Percentiles rank a stretch among this genome's conserved stretches.
Conservation (phyloP, 2,888 invertebrate genomes). For the Xylota sylvarum region DNA sequence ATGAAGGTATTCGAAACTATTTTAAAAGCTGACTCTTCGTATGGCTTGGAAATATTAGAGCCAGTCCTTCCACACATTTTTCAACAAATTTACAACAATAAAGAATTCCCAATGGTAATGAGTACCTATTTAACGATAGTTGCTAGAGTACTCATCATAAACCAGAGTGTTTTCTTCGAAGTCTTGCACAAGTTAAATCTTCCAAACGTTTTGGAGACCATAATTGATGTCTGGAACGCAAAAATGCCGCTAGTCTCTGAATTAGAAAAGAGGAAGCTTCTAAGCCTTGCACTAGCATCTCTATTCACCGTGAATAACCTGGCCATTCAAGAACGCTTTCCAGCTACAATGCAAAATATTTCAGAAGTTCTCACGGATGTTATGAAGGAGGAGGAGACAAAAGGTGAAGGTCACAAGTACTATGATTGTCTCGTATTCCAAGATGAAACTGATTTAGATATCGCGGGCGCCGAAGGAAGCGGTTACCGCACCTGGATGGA, state of each 20-base stretch:
- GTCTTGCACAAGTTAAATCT: conserved; percentile 86
- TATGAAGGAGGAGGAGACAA: conserved; percentile 90
- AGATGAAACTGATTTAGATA: conserved; percentile 84
- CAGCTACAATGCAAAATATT: conserved; percentile 90
- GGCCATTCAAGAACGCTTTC: conserved; percentile 90
- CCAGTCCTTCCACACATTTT: conserved; percentile 88
- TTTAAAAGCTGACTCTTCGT: conserved; percentile 89
- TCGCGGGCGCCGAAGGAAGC: conserved; percentile 74
- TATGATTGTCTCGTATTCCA: conserved; percentile 85
- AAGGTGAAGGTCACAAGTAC: conserved; percentile 85
- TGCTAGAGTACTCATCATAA: conserved; percentile 91
- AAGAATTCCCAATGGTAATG: conserved; percentile 90
- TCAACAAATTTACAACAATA: conserved; percentile 88
- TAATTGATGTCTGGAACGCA: conserved; percentile 92
- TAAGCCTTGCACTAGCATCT: conserved; percentile 90
- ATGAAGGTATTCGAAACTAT: conserved; percentile 91
- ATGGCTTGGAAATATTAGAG: conserved; percentile 90
- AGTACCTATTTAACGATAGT: conserved; percentile 92
- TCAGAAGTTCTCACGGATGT: conserved; percentile 93
- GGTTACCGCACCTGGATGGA: conserved; percentile 82
- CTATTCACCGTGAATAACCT: conserved; percentile 89
- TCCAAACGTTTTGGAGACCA: conserved; percentile 88
- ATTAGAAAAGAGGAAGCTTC: conserved; percentile 92
- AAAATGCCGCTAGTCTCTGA: conserved; percentile 92
- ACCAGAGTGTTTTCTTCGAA: conserved; percentile 88